Evolutionary conservation across 2,113 vertebrate species (phyloP).

Genomic region (Platichthys stellatus): DNA sequence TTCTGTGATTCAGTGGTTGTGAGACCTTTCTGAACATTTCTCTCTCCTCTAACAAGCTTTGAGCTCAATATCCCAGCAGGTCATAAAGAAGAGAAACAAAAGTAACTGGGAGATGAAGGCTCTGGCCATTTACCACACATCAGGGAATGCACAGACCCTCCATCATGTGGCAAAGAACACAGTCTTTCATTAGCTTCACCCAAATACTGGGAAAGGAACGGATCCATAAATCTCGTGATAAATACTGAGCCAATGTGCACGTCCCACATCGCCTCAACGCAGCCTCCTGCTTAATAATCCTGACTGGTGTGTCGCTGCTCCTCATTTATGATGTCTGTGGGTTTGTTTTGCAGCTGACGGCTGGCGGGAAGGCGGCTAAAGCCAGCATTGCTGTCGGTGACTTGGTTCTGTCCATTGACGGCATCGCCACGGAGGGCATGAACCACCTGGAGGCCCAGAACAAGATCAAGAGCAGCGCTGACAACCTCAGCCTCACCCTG

Average conservation of each 20-base stretch:
- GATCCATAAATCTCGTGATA: slow-evolving; percentile 43
- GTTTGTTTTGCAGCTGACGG: slow-evolving; percentile 85
- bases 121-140: slow-evolving; percentile 39
- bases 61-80: slow-evolving; percentile 22
- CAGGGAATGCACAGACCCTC: slow-evolving; percentile 24
- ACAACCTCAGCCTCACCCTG: slow-evolving; percentile 91
- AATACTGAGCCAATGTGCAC: slow-evolving; percentile 27
- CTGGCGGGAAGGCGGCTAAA: slow-evolving; percentile 90
- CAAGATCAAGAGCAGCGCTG: slow-evolving; percentile 94
- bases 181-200: slow-evolving; percentile 51
- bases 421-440: slow-evolving; percentile 92
- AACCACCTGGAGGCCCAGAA: slow-evolving; percentile 98
- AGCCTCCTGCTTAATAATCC: slow-evolving; percentile 1
- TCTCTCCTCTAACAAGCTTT: slow-evolving; percentile 17
- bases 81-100: slow-evolving; percentile 52
- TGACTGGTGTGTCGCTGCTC: slow-evolving; percentile 2
- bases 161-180: slow-evolving; percentile 35
- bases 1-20: neutral
- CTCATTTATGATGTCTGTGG: slow-evolving; percentile 32
- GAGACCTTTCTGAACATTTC: slow-evolving; percentile 22
- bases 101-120: slow-evolving; percentile 34
- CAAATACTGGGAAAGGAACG: slow-evolving; percentile 28
- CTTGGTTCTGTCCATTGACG: slow-evolving; percentile 92
- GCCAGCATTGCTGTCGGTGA: slow-evolving; percentile 90
- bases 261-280: slow-evolving; percentile 8